These are phyloP conservation scores for Odontocerum albicorne DNA, from an alignment of 2,888 invertebrate genomes.

Conservation along the genomic window DNA sequence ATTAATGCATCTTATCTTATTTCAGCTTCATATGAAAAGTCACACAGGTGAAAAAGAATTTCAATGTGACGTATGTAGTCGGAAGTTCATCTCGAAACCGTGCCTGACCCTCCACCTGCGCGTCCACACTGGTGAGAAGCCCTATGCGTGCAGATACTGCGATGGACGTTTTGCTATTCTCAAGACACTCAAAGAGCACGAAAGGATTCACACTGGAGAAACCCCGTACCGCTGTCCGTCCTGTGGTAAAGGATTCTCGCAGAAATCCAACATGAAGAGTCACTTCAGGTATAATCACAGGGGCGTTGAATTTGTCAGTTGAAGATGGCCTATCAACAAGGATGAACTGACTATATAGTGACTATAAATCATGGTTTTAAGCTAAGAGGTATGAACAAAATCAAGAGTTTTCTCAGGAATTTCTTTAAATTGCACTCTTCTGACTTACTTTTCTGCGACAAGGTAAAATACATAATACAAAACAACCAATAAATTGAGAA, in stretches of 20 bases:
- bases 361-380: too few species aligned
- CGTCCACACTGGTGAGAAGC: conserved; percentile 33
- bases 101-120: conserved; percentile 31
- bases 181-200: conserved; percentile 34
- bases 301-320: conserved; percentile 20
- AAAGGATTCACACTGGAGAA: conserved; percentile 34
- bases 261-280: conserved; percentile 36
- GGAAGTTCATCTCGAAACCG: conserved; percentile 29
- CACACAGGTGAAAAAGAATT: conserved; percentile 33
- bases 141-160: conserved; percentile 33
- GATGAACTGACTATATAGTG: too few species aligned
- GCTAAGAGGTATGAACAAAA: too few species aligned
- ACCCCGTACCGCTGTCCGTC: conserved; percentile 32
- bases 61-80: conserved; percentile 29
- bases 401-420: too few species aligned
- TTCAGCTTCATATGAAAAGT: conserved; percentile 31
- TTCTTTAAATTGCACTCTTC: too few species aligned
- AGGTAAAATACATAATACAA: too few species aligned
- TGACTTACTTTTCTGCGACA: too few species aligned
- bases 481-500: too few species aligned
- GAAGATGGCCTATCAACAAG: too few species aligned
- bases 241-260: conserved; percentile 32
- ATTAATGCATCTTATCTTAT: too few species aligned
- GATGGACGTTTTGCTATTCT: conserved; percentile 31
- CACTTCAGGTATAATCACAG: conserved; percentile 34